Conservation (phyloP, 37 sponge, comb jelly and placozoan genomes). For the Oscarella lobularis region DNA sequence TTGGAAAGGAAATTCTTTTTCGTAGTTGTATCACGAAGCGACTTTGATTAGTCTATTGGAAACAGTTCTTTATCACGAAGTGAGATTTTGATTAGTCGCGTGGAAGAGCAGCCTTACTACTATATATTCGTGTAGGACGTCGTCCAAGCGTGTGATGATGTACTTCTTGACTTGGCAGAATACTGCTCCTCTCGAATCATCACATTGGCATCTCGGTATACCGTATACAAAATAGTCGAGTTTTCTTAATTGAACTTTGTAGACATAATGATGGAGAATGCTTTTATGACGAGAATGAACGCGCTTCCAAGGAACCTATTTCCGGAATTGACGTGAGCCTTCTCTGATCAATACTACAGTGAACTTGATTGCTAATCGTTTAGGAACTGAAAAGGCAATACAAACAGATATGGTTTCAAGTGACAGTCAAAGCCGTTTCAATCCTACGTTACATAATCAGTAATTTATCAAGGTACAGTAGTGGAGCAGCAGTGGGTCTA, state of each 20-base stretch:
- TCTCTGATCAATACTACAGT: too few relatives aligned
- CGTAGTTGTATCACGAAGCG: background rate
- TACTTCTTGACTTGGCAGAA: background rate
- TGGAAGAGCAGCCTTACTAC: background rate
- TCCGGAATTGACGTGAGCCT: too few relatives aligned
- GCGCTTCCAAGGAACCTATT: too few relatives aligned
- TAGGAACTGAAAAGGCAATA: conserved; percentile 7
- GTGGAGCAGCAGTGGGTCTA: too few relatives aligned
- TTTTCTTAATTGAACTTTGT: too few relatives aligned
- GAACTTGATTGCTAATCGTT: background rate
- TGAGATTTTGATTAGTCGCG: background rate
- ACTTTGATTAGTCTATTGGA: background rate
- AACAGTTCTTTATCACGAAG: background rate
- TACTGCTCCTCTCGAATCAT: background rate
- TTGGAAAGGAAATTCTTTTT: background rate
- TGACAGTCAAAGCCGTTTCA: conserved; percentile 3
- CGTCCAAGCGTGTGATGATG: background rate
- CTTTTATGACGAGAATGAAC: background rate
- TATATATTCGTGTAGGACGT: background rate
- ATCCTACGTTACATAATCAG: background rate
- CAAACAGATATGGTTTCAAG: background rate
- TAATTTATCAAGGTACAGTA: background rate
- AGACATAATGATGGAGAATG: too few relatives aligned
- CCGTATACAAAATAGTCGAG: too few relatives aligned
- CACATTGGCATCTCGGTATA: background rate